Evolutionary conservation across 2,888 invertebrate species (phyloP).

Genomic region (Ochropleura leucogaster): DNA sequence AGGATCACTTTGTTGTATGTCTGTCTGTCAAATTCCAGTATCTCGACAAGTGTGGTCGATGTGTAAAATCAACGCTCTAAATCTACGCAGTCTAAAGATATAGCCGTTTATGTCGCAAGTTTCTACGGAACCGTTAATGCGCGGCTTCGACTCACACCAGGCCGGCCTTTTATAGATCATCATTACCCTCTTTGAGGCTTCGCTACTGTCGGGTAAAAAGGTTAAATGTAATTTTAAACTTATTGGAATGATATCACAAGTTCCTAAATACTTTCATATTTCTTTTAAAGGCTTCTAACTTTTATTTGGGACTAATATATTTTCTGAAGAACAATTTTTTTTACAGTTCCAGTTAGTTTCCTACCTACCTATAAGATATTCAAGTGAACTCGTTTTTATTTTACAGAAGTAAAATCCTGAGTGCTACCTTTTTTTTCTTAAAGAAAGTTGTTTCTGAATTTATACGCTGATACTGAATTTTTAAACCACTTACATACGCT

Average conservation of each 20-base stretch:
- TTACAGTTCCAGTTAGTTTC: not conserved
- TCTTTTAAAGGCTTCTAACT: not conserved
- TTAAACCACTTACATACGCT: not conserved
- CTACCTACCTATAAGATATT: constrained; percentile 4
- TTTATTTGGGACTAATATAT: constrained; percentile 3
- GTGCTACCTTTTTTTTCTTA: not conserved
- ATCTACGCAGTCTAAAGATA: no score
- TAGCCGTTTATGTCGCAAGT: no score
- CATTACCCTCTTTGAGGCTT: not conserved
- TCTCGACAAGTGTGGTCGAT: no score
- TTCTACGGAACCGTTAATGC: no score
- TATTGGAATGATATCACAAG: constrained; percentile 13
- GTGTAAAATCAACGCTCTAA: no score
- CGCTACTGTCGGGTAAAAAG: not conserved
- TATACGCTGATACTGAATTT: not conserved
- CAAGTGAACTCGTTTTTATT: constrained; percentile 4
- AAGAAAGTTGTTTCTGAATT: not conserved
- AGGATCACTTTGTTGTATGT: no score
- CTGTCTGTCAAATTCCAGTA: no score
- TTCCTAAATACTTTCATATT: constrained; percentile 6
- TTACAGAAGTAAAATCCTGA: not conserved
- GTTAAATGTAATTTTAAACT: not conserved
- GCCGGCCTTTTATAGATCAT: not conserved
- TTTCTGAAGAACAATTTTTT: not conserved
- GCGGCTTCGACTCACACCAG: no score